phyloP scores from a whole-genome alignment of 2,888 invertebrate genomes.

The Apotomis betuletana region DNA sequence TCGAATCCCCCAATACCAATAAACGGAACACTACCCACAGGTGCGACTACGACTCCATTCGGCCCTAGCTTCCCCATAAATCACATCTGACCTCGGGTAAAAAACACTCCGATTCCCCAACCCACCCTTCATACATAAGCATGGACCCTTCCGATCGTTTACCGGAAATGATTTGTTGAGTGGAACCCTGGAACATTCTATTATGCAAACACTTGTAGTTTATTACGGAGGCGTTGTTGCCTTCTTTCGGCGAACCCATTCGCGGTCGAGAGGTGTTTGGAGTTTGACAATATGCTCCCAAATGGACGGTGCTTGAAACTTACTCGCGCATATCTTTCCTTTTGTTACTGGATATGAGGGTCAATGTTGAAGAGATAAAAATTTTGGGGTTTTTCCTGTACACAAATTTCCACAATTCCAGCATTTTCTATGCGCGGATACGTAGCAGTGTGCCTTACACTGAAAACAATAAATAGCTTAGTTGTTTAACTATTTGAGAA shows the following conservation, averaged over 20 bases:
- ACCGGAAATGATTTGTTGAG: slow-evolving; percentile 58
- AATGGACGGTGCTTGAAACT: slow-evolving; percentile 13
- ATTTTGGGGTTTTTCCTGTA: neutral
- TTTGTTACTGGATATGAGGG: slow-evolving; percentile 12
- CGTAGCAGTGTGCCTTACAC: no score
- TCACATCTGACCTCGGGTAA: slow-evolving; percentile 40
- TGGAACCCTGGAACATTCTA: slow-evolving; percentile 50
- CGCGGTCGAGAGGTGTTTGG: slow-evolving; percentile 43
- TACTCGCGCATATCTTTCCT: slow-evolving; percentile 4
- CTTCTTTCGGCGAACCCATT: slow-evolving; percentile 26
- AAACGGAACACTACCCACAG: slow-evolving; percentile 17
- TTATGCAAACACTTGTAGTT: slow-evolving; percentile 53
- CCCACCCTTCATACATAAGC: slow-evolving; percentile 54
- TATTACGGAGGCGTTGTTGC: slow-evolving; percentile 33
- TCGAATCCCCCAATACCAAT: slow-evolving; percentile 13
- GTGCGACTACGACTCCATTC: slow-evolving; percentile 32
- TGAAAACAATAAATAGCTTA: no score
- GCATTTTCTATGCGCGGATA: no score
- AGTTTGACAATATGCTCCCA: slow-evolving; percentile 33
- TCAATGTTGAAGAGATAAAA: neutral
- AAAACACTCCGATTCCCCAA: slow-evolving; percentile 35
- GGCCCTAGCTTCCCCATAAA: slow-evolving; percentile 21
- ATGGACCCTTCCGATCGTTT: slow-evolving; percentile 49
- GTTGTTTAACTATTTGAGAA: no score
- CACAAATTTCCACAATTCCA: no score